Evolutionary conservation across 1,140 invertebrate species (phyloP).

Genomic region (Melipona quadrifasciata): DNA sequence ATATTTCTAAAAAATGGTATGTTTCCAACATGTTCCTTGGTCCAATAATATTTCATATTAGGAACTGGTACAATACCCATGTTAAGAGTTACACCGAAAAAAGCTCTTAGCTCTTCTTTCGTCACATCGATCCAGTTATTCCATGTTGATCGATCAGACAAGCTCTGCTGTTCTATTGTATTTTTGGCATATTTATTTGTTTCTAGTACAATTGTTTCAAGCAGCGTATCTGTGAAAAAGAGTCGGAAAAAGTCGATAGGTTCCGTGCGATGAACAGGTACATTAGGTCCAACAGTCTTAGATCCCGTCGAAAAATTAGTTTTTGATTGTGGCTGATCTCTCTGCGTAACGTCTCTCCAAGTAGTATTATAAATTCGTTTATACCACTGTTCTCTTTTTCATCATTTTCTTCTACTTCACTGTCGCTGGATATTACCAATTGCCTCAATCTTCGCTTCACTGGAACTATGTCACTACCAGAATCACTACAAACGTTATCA

Average conservation of each 20-base stretch:
- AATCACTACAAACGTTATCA: neutral
- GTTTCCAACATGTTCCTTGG: neutral
- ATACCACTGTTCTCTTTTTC: neutral
- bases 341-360: slow-evolving; percentile 2
- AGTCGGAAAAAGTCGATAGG: neutral
- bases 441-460: neutral
- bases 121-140: slow-evolving; percentile 21
- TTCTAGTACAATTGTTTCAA: neutral
- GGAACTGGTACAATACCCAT: neutral
- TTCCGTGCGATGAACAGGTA: neutral
- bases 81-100: neutral
- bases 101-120: slow-evolving; percentile 13
- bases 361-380: slow-evolving; percentile 14
- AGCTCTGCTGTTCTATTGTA: neutral
- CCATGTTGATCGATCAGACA: slow-evolving; percentile 33
- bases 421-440: neutral
- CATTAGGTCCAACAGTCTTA: neutral
- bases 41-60: neutral
- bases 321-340: neutral
- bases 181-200: slow-evolving; percentile 14
- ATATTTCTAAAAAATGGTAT: neutral
- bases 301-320: neutral
- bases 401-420: slow-evolving; percentile 1
- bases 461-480: neutral
- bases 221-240: neutral